These are phyloP conservation scores for Leucoraja erinaceus DNA, from an alignment of 2,113 vertebrate species.

Conservation along the genomic window DNA sequence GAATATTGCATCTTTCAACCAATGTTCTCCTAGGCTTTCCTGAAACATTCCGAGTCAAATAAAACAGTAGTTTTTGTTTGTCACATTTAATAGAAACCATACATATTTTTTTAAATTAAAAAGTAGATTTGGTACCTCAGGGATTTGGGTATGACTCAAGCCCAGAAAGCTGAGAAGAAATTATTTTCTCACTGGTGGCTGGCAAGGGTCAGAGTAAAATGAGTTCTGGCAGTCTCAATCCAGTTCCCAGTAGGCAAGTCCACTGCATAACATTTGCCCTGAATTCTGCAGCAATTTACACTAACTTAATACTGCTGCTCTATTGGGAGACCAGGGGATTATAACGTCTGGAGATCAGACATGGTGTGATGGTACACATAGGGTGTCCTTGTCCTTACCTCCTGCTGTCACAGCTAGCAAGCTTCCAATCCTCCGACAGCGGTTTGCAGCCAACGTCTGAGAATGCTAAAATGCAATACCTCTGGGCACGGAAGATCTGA, in stretches of 20 bases:
- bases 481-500: not conserved
- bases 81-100: constrained; percentile 38
- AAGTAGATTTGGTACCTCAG: constrained; percentile 15
- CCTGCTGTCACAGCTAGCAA: constrained; percentile 18
- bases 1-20: constrained; percentile 25
- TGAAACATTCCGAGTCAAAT: constrained; percentile 22
- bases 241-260: constrained; percentile 29
- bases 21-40: constrained; percentile 12
- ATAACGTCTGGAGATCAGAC: constrained; percentile 28
- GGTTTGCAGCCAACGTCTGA: not conserved
- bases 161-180: constrained; percentile 35
- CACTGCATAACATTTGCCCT: constrained; percentile 37
- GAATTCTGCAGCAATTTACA: constrained; percentile 38
- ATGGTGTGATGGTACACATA: not conserved
- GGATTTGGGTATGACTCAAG: constrained; percentile 15
- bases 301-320: constrained; percentile 25
- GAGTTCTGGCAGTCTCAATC: constrained; percentile 37
- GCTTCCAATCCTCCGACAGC: not conserved
- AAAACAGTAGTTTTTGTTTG: constrained; percentile 38
- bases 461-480: not conserved
- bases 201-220: constrained; percentile 35
- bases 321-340: constrained; percentile 34
- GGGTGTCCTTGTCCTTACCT: constrained; percentile 23
- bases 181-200: constrained; percentile 34
- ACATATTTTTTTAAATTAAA: constrained; percentile 32